phyloP scores from a whole-genome alignment of 2,113 vertebrate genomes.

The Spermophilus dauricus region DNA sequence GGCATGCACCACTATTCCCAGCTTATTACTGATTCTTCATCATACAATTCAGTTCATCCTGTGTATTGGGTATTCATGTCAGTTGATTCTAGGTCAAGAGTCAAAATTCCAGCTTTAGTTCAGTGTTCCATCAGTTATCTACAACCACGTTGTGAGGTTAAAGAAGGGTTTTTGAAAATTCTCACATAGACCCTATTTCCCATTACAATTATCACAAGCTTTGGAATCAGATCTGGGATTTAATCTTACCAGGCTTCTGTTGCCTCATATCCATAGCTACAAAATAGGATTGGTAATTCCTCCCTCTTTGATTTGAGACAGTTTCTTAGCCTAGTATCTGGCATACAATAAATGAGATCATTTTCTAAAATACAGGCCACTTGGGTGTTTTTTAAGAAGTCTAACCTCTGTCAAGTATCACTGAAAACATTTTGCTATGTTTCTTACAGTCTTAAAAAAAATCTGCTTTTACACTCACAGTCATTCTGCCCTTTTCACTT shows the following conservation, averaged over 20 bases:
- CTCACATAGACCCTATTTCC: neutral
- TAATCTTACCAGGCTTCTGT: constrained; percentile 38
- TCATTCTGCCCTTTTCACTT: constrained; percentile 11
- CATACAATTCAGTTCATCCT: neutral
- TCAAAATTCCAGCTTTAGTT: neutral
- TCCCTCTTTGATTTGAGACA: constrained; percentile 1
- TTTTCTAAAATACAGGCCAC: constrained; percentile 46
- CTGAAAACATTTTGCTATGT: constrained; percentile 12
- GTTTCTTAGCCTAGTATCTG: constrained; percentile 29
- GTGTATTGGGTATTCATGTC: neutral
- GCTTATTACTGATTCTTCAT: constrained; percentile 25
- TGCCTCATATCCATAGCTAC: neutral
- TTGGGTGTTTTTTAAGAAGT: constrained; percentile 3
- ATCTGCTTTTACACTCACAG: neutral
- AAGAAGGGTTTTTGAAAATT: neutral
- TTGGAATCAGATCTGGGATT: constrained; percentile 51
- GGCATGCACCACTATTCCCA: too few relatives aligned
- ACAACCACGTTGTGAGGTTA: constrained; percentile 16
- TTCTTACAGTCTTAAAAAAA: constrained; percentile 27
- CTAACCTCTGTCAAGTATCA: neutral
- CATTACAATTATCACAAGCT: neutral
- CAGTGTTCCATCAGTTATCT: neutral
- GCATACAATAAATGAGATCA: neutral
- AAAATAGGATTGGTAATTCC: constrained; percentile 35
- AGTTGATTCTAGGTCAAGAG: neutral